phyloP scores from a whole-genome alignment of 2,113 vertebrate genomes.

The Arvicanthis niloticus region DNA sequence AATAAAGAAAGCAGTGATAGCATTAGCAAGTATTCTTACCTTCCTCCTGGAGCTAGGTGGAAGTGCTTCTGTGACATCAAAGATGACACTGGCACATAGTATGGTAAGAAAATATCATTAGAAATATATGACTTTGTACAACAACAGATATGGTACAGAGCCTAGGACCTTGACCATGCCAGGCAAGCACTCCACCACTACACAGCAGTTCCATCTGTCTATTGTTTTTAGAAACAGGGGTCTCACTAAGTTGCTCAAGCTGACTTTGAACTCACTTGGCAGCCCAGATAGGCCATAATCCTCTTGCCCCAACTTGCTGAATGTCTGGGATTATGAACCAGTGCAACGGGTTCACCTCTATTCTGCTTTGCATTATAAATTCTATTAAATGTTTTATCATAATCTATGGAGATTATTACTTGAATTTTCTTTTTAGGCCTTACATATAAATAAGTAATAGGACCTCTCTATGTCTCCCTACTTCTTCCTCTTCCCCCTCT shows the following conservation, averaged over 20 bases:
- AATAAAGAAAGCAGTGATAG: not conserved
- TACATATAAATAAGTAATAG: not conserved
- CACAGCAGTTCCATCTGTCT: too few relatives aligned
- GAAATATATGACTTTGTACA: not conserved
- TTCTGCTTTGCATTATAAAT: not conserved
- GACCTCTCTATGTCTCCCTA: not conserved
- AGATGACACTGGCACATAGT: not conserved
- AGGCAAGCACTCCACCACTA: not conserved
- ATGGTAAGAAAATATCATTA: not conserved
- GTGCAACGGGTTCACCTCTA: not conserved
- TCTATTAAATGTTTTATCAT: not conserved
- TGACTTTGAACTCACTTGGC: not conserved
- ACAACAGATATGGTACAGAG: not conserved
- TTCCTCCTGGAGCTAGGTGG: not conserved
- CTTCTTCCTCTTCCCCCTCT: not conserved
- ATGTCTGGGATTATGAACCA: not conserved
- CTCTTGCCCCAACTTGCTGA: not conserved
- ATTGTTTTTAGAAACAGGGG: not conserved
- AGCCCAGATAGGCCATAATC: not conserved
- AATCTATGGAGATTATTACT: not conserved
- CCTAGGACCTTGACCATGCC: not conserved
- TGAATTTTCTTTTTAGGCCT: slow-evolving; percentile 6
- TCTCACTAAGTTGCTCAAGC: not conserved
- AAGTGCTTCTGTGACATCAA: not conserved
- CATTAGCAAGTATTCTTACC: not conserved